A percentile compares a stretch with the other conserved stretches of the same genome.
These are phyloP conservation scores for Caranx melampygus DNA, from an alignment of 2,113 vertebrate species.

Conservation along the genomic window DNA sequence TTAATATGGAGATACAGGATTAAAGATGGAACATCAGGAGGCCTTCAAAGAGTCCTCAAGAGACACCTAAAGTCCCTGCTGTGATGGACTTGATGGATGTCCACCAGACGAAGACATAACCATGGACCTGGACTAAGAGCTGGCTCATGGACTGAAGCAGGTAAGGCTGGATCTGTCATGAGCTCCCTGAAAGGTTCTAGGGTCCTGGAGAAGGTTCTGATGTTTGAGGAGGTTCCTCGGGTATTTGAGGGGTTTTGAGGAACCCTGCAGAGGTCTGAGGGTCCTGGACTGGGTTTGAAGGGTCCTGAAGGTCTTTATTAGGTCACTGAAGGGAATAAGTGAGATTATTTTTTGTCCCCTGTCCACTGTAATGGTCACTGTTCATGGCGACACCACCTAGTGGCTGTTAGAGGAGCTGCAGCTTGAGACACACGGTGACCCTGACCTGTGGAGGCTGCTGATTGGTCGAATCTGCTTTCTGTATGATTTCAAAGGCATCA, in stretches of 20 bases:
- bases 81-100: too few species aligned
- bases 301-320: too few species aligned
- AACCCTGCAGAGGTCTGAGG: not conserved
- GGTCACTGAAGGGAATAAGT: not conserved
- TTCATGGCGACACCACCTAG: not conserved
- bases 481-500: not conserved
- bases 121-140: too few species aligned
- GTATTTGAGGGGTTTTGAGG: not conserved
- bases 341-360: not conserved
- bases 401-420: not conserved
- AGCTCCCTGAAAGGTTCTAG: too few species aligned
- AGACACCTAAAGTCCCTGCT: too few species aligned
- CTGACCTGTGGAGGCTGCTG: slow-evolving; percentile 1
- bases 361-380: too few species aligned
- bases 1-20: too few species aligned
- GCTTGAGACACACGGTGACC: not conserved
- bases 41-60: too few species aligned
- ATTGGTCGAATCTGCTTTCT: not conserved
- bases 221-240: not conserved
- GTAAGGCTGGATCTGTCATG: too few species aligned
- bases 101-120: too few species aligned
- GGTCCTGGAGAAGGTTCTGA: not conserved
- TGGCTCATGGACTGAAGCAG: too few species aligned
- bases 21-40: too few species aligned
- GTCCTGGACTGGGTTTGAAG: not conserved